Base-by-base conservation (phyloP, 2,113 vertebrate genomes). In the Oenanthe oenanthe region DNA sequence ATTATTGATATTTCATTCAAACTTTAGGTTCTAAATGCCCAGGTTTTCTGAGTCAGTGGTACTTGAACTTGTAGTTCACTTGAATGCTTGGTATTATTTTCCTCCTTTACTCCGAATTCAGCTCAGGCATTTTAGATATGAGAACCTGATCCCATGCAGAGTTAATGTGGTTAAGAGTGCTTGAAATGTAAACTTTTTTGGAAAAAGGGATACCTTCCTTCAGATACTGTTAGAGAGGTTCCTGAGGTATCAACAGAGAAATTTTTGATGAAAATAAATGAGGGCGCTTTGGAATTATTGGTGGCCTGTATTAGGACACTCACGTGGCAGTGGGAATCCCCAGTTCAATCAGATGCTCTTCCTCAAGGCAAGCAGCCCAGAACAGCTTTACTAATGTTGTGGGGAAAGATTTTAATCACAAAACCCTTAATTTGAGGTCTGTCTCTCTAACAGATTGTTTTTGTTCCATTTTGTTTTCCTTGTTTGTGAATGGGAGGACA, bases 281-380 rank as follows among this genome's bases (percentile, higher is more conserved):
- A 26, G 8, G 11, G 10, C 3, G 5, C 11, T 68, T 83, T 26
- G 28, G n/a, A 65, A 12, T 32, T 82, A 8, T 51, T 79, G 14
- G 12, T 78, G 43, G 9, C 16, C 26, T 29, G 4, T 67, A 10
- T 45, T 63, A 47, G 38, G 32, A 22, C 12, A 51, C 14, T 45
- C 19, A 4, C 0, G 3, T 15, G 10, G 28, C 45, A 76, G 0
- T 51, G 40, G 32, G n/a, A 90, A 14, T 10, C 40, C n/a, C 56
- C 0, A 1, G 18, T 61, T 91, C 67, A 57, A 2, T 51, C 26
- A 36, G 25, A 14, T 34, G 13, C 12, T 47, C 16, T 68, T 80
- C 5, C 36, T 80, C 47, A 74, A 66, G 81, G 16, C 15, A 53
- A 73, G 50, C 20, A 77, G 17, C 18, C 31, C 31, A 80, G 34